phyloP scores from a whole-genome alignment of 2,888 invertebrate genomes.

The Scaptomyza tumidula region DNA sequence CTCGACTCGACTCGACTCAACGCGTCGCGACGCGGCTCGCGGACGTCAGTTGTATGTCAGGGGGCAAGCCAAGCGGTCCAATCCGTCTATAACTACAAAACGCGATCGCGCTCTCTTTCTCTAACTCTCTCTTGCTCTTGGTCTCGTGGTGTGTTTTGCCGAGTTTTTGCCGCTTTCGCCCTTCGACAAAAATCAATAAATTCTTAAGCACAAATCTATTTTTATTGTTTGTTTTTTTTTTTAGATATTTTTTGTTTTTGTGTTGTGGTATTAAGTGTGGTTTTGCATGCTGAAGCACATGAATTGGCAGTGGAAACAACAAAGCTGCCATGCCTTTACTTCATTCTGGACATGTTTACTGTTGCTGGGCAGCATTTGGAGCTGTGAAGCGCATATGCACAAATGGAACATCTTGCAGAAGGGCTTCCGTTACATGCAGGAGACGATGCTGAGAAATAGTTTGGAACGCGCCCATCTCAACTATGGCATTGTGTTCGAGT shows the following conservation, averaged over 20 bases:
- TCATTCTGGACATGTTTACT: conserved; percentile 25
- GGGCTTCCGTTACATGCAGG: conserved; percentile 76
- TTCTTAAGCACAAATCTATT: conserved; percentile 3
- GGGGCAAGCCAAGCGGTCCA: conserved; percentile 70
- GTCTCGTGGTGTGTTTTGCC: neutral
- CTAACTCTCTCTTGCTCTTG: conserved; percentile 3
- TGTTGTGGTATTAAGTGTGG: conserved; percentile 6
- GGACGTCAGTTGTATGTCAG: conserved; percentile 73
- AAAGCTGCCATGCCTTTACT: conserved; percentile 8
- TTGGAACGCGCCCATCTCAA: conserved; percentile 78
- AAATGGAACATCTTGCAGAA: conserved; percentile 69
- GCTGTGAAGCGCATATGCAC: conserved; percentile 41
- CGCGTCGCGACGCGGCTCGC: conserved; percentile 13
- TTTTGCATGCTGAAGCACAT: conserved; percentile 53
- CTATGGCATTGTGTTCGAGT: conserved; percentile 79
- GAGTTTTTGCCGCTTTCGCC: conserved; percentile 17
- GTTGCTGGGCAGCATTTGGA: conserved; percentile 32
- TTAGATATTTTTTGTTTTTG: neutral
- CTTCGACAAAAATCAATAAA: conserved; percentile 2
- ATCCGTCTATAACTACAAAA: conserved; percentile 20
- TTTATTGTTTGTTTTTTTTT: conserved; percentile 1
- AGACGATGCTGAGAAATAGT: conserved; percentile 75
- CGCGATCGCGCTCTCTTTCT: conserved; percentile 1
- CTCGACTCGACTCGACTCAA: conserved; percentile 1
- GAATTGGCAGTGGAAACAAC: conserved; percentile 19